Evolutionary conservation across 2,797 vertebrate species (phyloP).

Genomic region (Pangasius djambal): DNA sequence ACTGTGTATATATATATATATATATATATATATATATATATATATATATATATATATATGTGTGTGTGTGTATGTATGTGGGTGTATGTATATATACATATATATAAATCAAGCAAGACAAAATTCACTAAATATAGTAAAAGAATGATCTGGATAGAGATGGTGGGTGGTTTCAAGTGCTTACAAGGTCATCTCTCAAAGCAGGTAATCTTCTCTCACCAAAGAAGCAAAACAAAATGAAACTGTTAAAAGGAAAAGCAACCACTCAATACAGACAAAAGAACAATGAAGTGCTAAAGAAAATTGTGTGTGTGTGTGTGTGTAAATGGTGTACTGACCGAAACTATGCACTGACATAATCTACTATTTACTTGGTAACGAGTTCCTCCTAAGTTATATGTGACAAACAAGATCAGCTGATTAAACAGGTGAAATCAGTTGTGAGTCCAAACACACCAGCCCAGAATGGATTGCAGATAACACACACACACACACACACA

Average conservation of each 20-base stretch:
- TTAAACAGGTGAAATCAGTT: not conserved
- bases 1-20: no score
- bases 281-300: no score
- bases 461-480: not conserved
- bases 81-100: no score
- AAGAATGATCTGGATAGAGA: not conserved
- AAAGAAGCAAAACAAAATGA: no score
- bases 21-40: no score
- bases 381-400: not conserved
- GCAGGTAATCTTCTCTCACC: not conserved
- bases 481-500: not conserved
- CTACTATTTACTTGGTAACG: not conserved
- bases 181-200: not conserved
- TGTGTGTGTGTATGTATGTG: no score
- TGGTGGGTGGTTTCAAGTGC: not conserved
- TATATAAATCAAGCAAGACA: not conserved
- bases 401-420: not conserved
- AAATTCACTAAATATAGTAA: not conserved
- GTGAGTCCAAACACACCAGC: not conserved
- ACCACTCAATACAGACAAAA: no score
- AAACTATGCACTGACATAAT: not conserved
- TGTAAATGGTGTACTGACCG: not conserved
- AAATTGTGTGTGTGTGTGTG: not conserved
- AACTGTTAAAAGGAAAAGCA: not conserved
- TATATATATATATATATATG: no score